Conservation (phyloP, 2,888 invertebrate species). For the Stenichneumon culpator region DNA sequence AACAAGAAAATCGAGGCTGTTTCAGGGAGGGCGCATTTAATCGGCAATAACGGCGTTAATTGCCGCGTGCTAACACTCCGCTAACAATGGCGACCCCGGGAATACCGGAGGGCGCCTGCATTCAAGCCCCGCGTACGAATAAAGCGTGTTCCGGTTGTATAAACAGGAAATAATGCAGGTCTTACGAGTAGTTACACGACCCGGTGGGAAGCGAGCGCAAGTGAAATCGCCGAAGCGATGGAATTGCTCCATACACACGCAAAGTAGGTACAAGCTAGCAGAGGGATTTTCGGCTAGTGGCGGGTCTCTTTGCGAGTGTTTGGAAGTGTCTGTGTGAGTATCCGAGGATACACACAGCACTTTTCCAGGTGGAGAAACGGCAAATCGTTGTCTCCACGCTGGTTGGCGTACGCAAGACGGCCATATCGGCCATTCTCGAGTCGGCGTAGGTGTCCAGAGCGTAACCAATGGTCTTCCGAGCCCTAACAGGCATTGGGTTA, state of each 20-base stretch:
- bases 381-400: too few relatives aligned
- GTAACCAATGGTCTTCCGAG: too few relatives aligned
- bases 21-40: slow-evolving; percentile 29
- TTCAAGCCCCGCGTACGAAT: background rate
- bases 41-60: slow-evolving; percentile 50
- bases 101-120: background rate
- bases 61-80: slow-evolving; percentile 28
- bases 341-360: too few relatives aligned
- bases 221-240: slow-evolving; percentile 35
- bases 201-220: slow-evolving; percentile 8
- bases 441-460: too few relatives aligned
- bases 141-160: slow-evolving; percentile 7
- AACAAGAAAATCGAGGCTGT: slow-evolving; percentile 49
- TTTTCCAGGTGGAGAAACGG: background rate
- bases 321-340: background rate
- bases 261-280: background rate
- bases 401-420: too few relatives aligned
- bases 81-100: slow-evolving; percentile 8
- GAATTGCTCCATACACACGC: slow-evolving; percentile 11
- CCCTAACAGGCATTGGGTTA: too few relatives aligned
- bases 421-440: too few relatives aligned
- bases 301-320: too few relatives aligned
- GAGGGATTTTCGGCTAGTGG: background rate
- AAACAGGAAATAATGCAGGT: slow-evolving; percentile 37
- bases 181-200: slow-evolving; percentile 20